A percentile compares a stretch with the other conserved stretches of the same genome.
Conservation (phyloP, 2,888 invertebrate genomes). For the Dicycla oo region DNA sequence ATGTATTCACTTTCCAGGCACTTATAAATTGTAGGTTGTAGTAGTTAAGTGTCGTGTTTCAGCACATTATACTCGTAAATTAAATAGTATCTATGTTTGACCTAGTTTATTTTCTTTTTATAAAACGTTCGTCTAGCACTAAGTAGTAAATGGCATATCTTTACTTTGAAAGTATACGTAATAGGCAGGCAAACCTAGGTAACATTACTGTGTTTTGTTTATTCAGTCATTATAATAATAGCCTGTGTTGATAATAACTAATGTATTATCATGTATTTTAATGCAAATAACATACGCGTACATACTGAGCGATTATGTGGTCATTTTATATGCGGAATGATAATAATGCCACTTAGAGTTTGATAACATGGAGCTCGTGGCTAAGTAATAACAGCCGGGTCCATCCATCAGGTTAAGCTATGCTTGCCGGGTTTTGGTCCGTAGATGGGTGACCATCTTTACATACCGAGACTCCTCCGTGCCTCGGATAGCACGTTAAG, state of each 20-base stretch:
- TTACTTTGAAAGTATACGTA: conserved; percentile 43
- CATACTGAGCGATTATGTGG: not conserved
- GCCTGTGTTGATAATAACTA: not conserved
- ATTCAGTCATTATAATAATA: conserved; percentile 16
- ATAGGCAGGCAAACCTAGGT: not conserved
- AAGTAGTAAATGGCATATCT: conserved; percentile 23
- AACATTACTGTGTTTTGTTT: conserved; percentile 1
- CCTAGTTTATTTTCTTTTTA: conserved; percentile 51
- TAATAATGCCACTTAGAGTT: too few species aligned
- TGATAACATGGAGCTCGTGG: too few species aligned
- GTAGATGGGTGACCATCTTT: too few species aligned
- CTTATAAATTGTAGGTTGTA: conserved; percentile 16
- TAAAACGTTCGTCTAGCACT: conserved; percentile 41
- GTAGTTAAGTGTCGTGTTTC: conserved; percentile 42
- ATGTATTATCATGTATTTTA: not conserved
- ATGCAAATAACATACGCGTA: not conserved
- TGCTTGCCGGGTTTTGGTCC: too few species aligned
- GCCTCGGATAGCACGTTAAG: too few species aligned
- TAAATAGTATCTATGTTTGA: conserved; percentile 39
- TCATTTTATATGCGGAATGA: not conserved
- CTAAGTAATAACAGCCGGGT: too few species aligned
- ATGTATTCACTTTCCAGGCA: not conserved
- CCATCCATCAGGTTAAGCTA: too few species aligned
- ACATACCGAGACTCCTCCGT: too few species aligned
- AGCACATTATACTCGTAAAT: conserved; percentile 45